Evolutionary conservation across 2,888 invertebrate genomes (phyloP), one percentile per base, ranked within the genome.

Genomic region (Cordylochernes scorpioides): DNA sequence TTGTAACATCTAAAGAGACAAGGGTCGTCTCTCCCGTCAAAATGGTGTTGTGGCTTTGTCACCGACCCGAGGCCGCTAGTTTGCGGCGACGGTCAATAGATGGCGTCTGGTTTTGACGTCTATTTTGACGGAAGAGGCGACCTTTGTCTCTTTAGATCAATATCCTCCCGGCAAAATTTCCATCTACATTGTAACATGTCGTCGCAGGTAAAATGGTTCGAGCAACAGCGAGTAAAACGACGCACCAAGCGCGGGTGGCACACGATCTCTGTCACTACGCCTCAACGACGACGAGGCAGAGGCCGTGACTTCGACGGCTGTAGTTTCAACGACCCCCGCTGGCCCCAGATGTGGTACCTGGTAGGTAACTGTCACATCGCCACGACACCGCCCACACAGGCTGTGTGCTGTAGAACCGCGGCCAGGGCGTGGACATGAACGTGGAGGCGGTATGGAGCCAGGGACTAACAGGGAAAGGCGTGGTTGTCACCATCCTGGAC

Each of bases 301-400:
- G n/a, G n/a, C n/a, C n/a, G n/a, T n/a, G n/a, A n/a, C n/a, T n/a
- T n/a, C n/a, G 27, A 15, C 12, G 24, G n/a, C 13, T 24, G 22
- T 3, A 32, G 39, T 27, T 51, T 77, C 40, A 72, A 72, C 49
- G 88, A 88, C 58, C 77, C 75, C 17, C 71, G 74, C 55, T 91
- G 88, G 88, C 66, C 71, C 18, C 69, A 70, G 44, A 86, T 84
- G 84, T 91, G 88, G 88, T 88, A 88, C 59, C 59, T 91, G 67
- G 86, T 86, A 61, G 69, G 78, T 68, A 14, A 5, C 14, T 22
- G 14, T 19, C 14, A 22, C 14, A 22, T 22, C 10, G n/a, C 6
- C 14, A 5, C 2, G 2, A 6, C 14, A 6, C 14, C 14, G 19
- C 14, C 3, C 6, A 22, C 14, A 13, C 3, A 5, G 14, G 14